Conservation (phyloP, 2,113 vertebrate species). For the Hyaena hyaena region DNA sequence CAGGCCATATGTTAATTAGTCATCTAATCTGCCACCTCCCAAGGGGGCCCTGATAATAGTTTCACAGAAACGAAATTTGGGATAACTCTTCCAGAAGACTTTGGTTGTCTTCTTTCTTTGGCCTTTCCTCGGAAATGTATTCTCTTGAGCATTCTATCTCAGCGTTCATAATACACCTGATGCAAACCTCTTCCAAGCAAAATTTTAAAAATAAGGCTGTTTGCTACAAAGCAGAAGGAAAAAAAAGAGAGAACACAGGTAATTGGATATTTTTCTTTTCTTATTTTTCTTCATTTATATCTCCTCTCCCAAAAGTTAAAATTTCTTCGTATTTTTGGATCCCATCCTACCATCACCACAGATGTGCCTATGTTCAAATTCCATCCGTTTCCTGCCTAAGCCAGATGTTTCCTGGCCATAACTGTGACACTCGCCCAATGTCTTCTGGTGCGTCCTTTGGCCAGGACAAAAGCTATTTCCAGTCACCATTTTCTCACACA, state of each 20-base stretch:
- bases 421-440: conserved; percentile 75
- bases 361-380: conserved; percentile 63
- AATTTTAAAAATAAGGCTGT: background rate
- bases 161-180: conserved; percentile 40
- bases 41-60: conserved; percentile 61
- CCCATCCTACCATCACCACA: conserved; percentile 64
- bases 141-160: conserved; percentile 65
- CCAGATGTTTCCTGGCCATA: conserved; percentile 89
- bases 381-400: conserved; percentile 81
- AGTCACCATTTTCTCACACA: conserved; percentile 82
- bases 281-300: conserved; percentile 38
- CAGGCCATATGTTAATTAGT: conserved; percentile 68
- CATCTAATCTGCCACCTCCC: conserved; percentile 69
- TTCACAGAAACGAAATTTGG: conserved; percentile 69
- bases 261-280: conserved; percentile 56
- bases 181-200: conserved; percentile 53
- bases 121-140: conserved; percentile 61
- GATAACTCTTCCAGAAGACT: conserved; percentile 61
- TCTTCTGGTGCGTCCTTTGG: conserved; percentile 79
- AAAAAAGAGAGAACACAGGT: background rate
- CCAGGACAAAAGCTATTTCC: conserved; percentile 83
- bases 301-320: conserved; percentile 27
- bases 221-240: background rate
- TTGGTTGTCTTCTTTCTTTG: conserved; percentile 52
- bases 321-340: conserved; percentile 62